Evolutionary conservation across 2,888 invertebrate species (phyloP), one percentile per base, ranked within the genome.

Genomic region (Drosophila vallismaia): DNA sequence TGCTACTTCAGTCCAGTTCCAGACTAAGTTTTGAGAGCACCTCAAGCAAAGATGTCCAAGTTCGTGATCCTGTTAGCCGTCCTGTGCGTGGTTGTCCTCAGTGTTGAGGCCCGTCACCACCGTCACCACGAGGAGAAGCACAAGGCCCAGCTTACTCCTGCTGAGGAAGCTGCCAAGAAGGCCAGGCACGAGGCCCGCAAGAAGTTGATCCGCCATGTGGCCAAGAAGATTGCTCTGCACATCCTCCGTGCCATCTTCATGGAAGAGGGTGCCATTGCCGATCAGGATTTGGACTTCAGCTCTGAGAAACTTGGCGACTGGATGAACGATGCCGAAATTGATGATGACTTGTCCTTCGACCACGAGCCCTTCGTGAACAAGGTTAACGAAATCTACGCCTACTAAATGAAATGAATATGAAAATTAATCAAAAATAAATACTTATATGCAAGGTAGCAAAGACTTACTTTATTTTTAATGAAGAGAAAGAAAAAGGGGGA

Each of bases 101-200:
- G 42, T 9, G 44, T 19, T 24, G 44, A 44, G 44, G 44, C 44
- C 44, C 44, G 24, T 24, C 44, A 42, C 40, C 40, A 42, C 40
- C 40, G 14, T 9, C 40, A 19, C 8, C 40, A 42, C 8, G 14
- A 42, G 14, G 40, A 8, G 40, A 19, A 42, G 40, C 14, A 42
- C 0, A 36, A 5, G 36, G n/a, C 36, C n/a, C n/a, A 12, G 12
- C 36, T 6, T 0, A 42, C 40, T 42, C 40, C 40, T 8, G 40
- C 40, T 14, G 40, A 42, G 40, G 40, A 14, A 19, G 40, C 40
- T 4, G 40, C 40, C 40, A 42, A 42, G 40, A 42, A 42, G 40
- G 40, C 40, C 40, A 42, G 40, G 19, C 40, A 19, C 9, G 40
- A 14, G 40, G 40, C 40, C 1, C 40, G 40, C 40, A 42, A 19